Base-by-base conservation (phyloP, 2,888 invertebrate species). In the Epicampocera succincta region DNA sequence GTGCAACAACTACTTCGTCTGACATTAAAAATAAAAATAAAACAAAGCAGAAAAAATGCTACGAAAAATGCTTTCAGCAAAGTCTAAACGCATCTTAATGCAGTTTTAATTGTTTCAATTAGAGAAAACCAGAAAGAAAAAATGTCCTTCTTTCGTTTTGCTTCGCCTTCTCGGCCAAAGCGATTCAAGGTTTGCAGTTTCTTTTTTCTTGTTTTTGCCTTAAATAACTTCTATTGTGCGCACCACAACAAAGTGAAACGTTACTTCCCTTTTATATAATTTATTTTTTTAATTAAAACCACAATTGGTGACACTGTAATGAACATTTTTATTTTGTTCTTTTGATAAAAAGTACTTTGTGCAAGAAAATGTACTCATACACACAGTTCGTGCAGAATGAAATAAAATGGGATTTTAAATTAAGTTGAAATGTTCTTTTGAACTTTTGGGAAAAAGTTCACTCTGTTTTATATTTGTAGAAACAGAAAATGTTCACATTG, bases 71-170 rank as follows among this genome's bases (percentile, higher is more conserved):
- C 74, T 74, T 54, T 40, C 21, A 63, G 79, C 69, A 74, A 42
- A 61, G 58, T 56, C 42, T 63, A 69, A 74, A 73, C 56, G 69
- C 74, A 63, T 69, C 66, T 74, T 63, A 74, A 80, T 80, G 79
- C 63, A 65, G 40, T 58, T 80, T 80, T 74, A 80, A 80, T 80
- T 74, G 79, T 69, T 80, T 74, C 63, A 74, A 74, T 74, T 80
- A 65, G 21, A 61, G 12, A 42, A 25, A 38, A 19, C 33, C 8
- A 71, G n/a, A 48, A n/a, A 29, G 60, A 25, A 13, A 50, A 42
- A 40, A 13, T 50, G 2, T 29, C 40, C 40, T 42, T 15, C 13
- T 46, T 48, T n/a, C 42, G 12, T 48, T 56, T 68, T 29, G 17
- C 25, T 54, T 44, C 63, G n/a, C 44, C 21, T 44, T 44, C 44